These are phyloP conservation scores for Saccopteryx leptura DNA, from an alignment of 2,113 vertebrate species.

Conservation along the genomic window DNA sequence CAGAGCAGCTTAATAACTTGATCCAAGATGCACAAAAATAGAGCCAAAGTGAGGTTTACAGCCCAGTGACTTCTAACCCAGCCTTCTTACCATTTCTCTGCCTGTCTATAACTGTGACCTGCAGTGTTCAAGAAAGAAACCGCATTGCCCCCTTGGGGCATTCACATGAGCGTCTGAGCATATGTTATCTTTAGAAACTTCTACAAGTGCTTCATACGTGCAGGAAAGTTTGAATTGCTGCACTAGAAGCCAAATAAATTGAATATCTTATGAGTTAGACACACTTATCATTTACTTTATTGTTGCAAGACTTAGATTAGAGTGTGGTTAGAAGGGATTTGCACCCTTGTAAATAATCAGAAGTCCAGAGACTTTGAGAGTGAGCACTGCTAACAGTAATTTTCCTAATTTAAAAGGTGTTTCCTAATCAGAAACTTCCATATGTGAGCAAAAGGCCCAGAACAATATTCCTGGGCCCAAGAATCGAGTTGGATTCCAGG, in stretches of 20 bases:
- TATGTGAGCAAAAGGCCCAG: background rate
- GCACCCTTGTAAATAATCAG: slow-evolving; percentile 41
- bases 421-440: slow-evolving; percentile 18
- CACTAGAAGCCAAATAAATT: slow-evolving; percentile 28
- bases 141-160: background rate
- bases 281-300: slow-evolving; percentile 19
- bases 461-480: background rate
- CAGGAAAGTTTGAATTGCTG: slow-evolving; percentile 14
- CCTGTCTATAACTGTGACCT: background rate
- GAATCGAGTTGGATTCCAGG: background rate
- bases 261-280: slow-evolving; percentile 28
- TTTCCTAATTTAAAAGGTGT: background rate
- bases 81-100: background rate
- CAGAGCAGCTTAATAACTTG: background rate
- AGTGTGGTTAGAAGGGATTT: slow-evolving; percentile 18
- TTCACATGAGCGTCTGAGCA: background rate
- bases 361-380: background rate
- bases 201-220: background rate
- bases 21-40: background rate
- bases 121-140: background rate
- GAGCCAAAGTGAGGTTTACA: background rate
- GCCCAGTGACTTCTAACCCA: background rate
- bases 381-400: background rate
- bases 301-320: slow-evolving; percentile 48
- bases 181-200: background rate